Base-by-base conservation (phyloP, 2,113 vertebrate species). In the Carassius auratus region DNA sequence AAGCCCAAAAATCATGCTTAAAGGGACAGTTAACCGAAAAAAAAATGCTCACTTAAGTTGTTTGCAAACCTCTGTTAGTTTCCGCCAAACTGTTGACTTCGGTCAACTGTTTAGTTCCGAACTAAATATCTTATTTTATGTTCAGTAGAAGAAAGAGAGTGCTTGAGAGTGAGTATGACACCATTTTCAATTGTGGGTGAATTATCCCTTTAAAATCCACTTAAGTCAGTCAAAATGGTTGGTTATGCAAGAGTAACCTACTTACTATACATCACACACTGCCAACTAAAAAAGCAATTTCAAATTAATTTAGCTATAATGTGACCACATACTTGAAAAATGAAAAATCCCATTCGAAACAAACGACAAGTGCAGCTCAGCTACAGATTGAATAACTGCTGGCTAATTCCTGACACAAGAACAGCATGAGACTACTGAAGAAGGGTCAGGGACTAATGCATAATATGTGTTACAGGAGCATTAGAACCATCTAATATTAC, bases 1-100 rank as follows among this genome's bases (percentile, higher is more conserved):
- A 93, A 94, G 92, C 91, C 90, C 90, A 91, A 23, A 62, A 64
- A 80, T 23, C 87, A 91, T 89, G 81, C 87, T 83, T 86, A 8
- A 59, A 21, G 55, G 2, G 55, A 59, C 21, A 59, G 17, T 59
- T 59, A 0, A 59, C 17, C 17, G 19, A 55, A 6, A 19, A 6
- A 19, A 55, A 15, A 55, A 55, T 55, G 17, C 15, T 19, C 14
- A 5, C 14, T 52, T 52, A 52, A 52, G 50, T 52, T 52, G 13
- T 26, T 52, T 15, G 13, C 50, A 52, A 52, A 52, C 50, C 50
- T 26, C 26, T 26, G 26, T 26, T 26, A 26, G 26, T 26, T 26
- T 26, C 26, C 1, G 50, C 50, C 50, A 52, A 52, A 52, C 14
- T 2, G 50, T 17, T 52, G 52, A 57, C 14, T 50, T 50, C 12